Conservation (phyloP, 2,888 invertebrate genomes). For the Andrena praecox region DNA sequence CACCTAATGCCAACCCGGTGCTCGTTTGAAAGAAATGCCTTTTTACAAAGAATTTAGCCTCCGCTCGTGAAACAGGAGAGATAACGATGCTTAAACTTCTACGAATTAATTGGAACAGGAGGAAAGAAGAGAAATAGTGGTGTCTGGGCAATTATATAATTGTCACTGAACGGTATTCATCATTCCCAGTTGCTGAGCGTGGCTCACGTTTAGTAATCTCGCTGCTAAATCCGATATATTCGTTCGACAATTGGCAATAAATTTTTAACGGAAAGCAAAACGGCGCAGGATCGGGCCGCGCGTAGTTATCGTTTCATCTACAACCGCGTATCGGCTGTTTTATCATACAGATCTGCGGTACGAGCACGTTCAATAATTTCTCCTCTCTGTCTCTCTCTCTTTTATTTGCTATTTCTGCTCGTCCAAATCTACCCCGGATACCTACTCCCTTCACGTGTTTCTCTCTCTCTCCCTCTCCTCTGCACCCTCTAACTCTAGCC, state of each 20-base stretch:
- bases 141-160: constrained; percentile 38
- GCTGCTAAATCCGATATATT: constrained; percentile 46
- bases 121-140: neutral
- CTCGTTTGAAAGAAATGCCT: too few relatives aligned
- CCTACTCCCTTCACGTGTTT: constrained; percentile 23
- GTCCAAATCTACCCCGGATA: constrained; percentile 11
- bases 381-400: constrained; percentile 33
- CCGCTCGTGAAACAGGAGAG: too few relatives aligned
- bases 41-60: too few relatives aligned
- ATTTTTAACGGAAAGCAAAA: constrained; percentile 47
- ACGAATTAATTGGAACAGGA: neutral
- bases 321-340: constrained; percentile 51
- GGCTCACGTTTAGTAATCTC: constrained; percentile 42
- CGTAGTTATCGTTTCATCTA: constrained; percentile 55
- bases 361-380: constrained; percentile 62
- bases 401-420: constrained; percentile 9
- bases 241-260: constrained; percentile 53
- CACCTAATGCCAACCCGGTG: too few relatives aligned
- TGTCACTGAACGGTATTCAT: constrained; percentile 32
- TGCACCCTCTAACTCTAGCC: constrained; percentile 9
- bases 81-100: too few relatives aligned
- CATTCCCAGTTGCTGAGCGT: constrained; percentile 20
- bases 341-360: constrained; percentile 41
- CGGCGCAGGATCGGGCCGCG: constrained; percentile 5
- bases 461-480: constrained; percentile 24